Evolutionary conservation across 2,888 invertebrate species (phyloP).

Genomic region (Matsumyia berberina): DNA sequence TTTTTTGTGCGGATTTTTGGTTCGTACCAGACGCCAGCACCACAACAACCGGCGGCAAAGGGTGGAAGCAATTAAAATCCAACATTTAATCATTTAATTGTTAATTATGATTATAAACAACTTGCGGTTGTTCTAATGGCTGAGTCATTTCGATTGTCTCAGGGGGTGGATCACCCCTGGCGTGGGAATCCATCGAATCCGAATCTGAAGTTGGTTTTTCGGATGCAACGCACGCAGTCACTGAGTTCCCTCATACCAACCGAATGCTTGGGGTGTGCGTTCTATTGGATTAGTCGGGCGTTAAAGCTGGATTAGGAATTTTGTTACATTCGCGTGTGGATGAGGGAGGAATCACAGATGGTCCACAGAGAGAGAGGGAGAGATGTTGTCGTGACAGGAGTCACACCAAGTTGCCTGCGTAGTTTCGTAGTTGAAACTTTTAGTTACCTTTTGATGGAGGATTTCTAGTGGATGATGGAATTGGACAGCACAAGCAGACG

Average conservation of each 20-base stretch:
- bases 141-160: conserved; percentile 65
- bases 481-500: background rate
- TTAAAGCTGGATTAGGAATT: conserved; percentile 38
- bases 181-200: conserved; percentile 33
- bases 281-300: conserved; percentile 51
- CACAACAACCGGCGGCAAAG: conserved; percentile 3
- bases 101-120: conserved; percentile 75
- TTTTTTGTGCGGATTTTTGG: conserved; percentile 62
- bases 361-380: background rate
- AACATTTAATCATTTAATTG: conserved; percentile 76
- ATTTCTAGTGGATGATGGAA: background rate
- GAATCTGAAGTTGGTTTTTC: conserved; percentile 54
- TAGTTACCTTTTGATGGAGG: background rate
- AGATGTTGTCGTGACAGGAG: background rate
- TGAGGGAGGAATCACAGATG: background rate
- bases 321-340: background rate
- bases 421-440: background rate
- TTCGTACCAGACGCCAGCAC: conserved; percentile 49
- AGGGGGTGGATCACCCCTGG: background rate
- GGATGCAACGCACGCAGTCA: conserved; percentile 26
- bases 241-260: conserved; percentile 1
- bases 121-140: conserved; percentile 71
- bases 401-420: background rate
- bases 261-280: background rate
- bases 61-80: conserved; percentile 71